These are phyloP conservation scores for Drepanosiphum platanoidis DNA, from an alignment of 2,888 invertebrate genomes.

Conservation along the genomic window DNA sequence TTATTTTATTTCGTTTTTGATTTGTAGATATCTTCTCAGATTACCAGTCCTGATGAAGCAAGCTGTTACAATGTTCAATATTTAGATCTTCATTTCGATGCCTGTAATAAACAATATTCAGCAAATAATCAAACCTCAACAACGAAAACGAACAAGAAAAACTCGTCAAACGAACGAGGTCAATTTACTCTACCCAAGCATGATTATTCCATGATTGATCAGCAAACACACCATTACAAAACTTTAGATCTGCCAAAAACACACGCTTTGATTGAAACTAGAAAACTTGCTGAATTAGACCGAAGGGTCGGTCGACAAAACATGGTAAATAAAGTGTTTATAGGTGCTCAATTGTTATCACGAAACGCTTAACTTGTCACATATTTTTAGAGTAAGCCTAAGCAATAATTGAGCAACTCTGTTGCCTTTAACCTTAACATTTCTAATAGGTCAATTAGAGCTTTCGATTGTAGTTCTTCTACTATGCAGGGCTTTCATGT, in stretches of 20 bases:
- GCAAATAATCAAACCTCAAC: conserved; percentile 54
- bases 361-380: conserved; percentile 26
- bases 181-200: conserved; percentile 50
- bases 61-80: conserved; percentile 75
- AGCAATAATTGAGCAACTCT: conserved; percentile 25
- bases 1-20: conserved; percentile 59
- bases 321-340: conserved; percentile 49
- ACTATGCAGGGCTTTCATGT: conserved; percentile 23
- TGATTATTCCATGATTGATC: conserved; percentile 54
- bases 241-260: conserved; percentile 95
- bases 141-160: conserved; percentile 22
- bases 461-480: not conserved
- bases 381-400: conserved; percentile 15
- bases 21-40: conserved; percentile 68
- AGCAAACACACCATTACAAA: conserved; percentile 67
- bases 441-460: conserved; percentile 49
- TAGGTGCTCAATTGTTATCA: conserved; percentile 48
- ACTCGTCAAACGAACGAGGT: conserved; percentile 8
- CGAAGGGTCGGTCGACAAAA: conserved; percentile 68
- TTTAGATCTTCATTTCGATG: conserved; percentile 84
- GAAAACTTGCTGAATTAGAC: conserved; percentile 81
- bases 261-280: conserved; percentile 88
- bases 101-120: conserved; percentile 66
- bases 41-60: conserved; percentile 65
- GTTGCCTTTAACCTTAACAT: conserved; percentile 41